Evolutionary conservation across 2,888 invertebrate genomes (phyloP).

Genomic region (Linnaemya tessellans): DNA sequence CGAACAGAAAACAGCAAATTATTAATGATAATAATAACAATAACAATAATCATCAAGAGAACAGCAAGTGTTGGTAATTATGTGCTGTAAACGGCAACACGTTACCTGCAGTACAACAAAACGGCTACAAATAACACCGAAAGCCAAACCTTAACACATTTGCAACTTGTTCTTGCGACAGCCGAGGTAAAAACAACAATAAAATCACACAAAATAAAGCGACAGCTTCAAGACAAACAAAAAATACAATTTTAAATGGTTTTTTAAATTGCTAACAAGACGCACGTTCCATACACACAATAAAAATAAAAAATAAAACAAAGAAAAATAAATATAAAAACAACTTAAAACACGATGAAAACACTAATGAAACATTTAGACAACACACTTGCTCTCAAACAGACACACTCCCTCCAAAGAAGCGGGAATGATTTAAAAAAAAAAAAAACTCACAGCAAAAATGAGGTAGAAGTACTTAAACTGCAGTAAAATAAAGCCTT

Average conservation of each 20-base stretch:
- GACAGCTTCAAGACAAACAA: conserved; percentile 47
- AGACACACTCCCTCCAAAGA: conserved; percentile 45
- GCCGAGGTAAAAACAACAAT: conserved; percentile 6
- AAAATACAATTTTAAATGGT: conserved; percentile 61
- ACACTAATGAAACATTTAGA: conserved; percentile 74
- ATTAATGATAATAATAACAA: conserved; percentile 61
- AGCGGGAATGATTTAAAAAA: conserved; percentile 4
- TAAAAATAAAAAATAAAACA: background rate
- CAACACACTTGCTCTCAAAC: conserved; percentile 54
- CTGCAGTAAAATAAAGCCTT: background rate
- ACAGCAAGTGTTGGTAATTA: conserved; percentile 72
- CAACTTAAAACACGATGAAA: conserved; percentile 66
- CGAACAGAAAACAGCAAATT: conserved; percentile 46
- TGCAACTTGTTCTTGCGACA: conserved; percentile 44
- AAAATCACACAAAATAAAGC: conserved; percentile 43
- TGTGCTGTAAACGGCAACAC: conserved; percentile 73
- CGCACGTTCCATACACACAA: conserved; percentile 73
- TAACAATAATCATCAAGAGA: conserved; percentile 59
- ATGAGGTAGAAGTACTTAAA: conserved; percentile 3
- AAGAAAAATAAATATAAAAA: conserved; percentile 23
- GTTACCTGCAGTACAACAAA: conserved; percentile 51
- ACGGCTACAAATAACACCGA: conserved; percentile 36
- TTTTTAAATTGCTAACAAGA: conserved; percentile 73
- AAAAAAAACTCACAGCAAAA: background rate
- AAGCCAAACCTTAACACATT: conserved; percentile 51